Base-by-base conservation (phyloP, 2,888 invertebrate species). In the Disparrhopalites patrizii region DNA sequence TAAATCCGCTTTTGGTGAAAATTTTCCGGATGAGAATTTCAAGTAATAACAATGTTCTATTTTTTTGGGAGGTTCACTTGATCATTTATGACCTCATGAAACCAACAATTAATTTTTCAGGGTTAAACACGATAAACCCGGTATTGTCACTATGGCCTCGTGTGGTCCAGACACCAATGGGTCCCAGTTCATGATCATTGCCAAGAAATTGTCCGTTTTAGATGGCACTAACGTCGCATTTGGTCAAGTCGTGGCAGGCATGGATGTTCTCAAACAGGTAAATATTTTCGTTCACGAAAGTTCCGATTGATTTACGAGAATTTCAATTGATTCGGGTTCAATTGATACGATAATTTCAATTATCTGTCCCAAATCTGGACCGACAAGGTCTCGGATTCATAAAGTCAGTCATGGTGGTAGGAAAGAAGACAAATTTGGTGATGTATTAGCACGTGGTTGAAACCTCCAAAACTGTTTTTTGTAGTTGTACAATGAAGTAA, bases 171-270 rank as follows among this genome's bases (percentile, higher is more conserved):
- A 73, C 36, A 65, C 72, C 7, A 71, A 70, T 55, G 72, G 72
- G 1, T 70, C 70, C 0, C 75, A 75, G 38, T 75, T 75, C 36
- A 68, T 75, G 13, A 75, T 75, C 20, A 68, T 70, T 2, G 72
- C 72, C 1, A 70, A 68, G 50, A 65, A 65, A 43, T 40, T 73
- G n/a, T 54, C 71, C 33, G 68, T 70, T 5, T 62, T 75, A 3
- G 73, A 75, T 62, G 70, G 70, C 30, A 57, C 66, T 5, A 75
- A 75, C 61, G 73, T 75, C 10, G 75, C 67, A n/a, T 69, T 72
- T 27, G 75, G 75, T 25, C 69, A 66, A 60, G 72, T 75, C 10
- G 23, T 70, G 1, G 47, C 66, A 13, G 75, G 75, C 36, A 65
- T 73, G 69, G 65, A 66, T 10, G 67, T 72, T 62, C 66, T 75